Conservation (phyloP, 2,797 vertebrate genomes). For the Brachyrhaphis roseni region DNA sequence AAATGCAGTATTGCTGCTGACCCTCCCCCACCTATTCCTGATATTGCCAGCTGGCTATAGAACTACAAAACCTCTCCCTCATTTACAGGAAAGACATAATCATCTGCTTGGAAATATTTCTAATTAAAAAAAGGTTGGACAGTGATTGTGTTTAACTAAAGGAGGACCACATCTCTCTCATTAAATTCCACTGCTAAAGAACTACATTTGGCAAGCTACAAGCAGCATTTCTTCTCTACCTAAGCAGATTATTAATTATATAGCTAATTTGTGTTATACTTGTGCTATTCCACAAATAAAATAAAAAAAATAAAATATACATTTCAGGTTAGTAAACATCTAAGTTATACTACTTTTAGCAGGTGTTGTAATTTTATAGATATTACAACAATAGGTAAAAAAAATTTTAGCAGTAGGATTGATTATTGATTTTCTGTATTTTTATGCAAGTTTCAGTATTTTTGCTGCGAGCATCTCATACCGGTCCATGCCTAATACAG, state of each 20-base stretch:
- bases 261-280: not conserved
- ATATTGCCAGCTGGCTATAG: not conserved
- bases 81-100: not conserved
- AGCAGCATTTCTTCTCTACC: not conserved
- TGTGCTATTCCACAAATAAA: not conserved
- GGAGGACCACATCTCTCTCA: not conserved
- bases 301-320: not conserved
- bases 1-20: not conserved
- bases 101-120: not conserved
- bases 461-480: not conserved
- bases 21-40: not conserved
- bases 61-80: not conserved
- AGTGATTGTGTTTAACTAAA: not conserved
- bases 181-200: not conserved
- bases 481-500: slow-evolving; percentile 57
- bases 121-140: not conserved
- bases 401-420: not conserved
- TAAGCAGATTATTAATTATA: not conserved
- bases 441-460: not conserved
- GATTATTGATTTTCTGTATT: not conserved
- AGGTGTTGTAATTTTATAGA: not conserved
- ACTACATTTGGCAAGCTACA: not conserved
- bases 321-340: not conserved
- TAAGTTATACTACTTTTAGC: not conserved
- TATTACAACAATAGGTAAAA: not conserved